Base-by-base conservation (phyloP, 2,797 vertebrate genomes). In the Gallinago nigripennis region DNA sequence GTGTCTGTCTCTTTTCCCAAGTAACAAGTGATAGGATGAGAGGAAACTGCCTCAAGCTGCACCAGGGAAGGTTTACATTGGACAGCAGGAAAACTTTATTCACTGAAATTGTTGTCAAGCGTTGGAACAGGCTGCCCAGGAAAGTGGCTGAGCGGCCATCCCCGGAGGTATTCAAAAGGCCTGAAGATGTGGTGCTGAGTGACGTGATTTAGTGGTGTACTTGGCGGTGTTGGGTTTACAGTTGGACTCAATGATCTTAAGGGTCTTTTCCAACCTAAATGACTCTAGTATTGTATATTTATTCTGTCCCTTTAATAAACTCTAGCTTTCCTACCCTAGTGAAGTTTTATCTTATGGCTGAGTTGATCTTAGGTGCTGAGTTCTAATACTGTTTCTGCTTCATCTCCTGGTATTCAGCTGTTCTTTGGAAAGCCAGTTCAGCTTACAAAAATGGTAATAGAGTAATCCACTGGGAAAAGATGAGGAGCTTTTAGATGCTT, bases 1-100 rank as follows among this genome's bases (percentile, higher is more conserved):
- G 8, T 3, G 20, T 48, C 0, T 0, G 14, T 45, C 11, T 66
- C 27, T 64, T 79, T 8, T 68, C n/a, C 13, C 7, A 12, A 4
- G 7, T 28, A 19, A 1, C 8, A 35, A 45, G 21, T 5, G 13
- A 24, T 6, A 15, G 11, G 65, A 46, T 3, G 2, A 14, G 33
- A 37, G 31, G 8, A 50, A 54, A 17, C 0, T 1, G 31, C 14
- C 61, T 73, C 14, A 39, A 4, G 9, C 30, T 88, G 28, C 2
- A 2, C 9, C 15, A 48, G 39, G 15, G 9, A 16, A 53, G 30
- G 1, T 50, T 65, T 78, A 11, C 4, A 1, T 4, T 56, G 24
- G 23, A 3, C 45, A 17, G 31, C 25, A 20, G 12, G 37, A 43
- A 65, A 39, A 39, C 9, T 5, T 33, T 79, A 15, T 61, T 86